Conservation (phyloP, 2,888 invertebrate genomes). For the Andricus quercusramuli region DNA sequence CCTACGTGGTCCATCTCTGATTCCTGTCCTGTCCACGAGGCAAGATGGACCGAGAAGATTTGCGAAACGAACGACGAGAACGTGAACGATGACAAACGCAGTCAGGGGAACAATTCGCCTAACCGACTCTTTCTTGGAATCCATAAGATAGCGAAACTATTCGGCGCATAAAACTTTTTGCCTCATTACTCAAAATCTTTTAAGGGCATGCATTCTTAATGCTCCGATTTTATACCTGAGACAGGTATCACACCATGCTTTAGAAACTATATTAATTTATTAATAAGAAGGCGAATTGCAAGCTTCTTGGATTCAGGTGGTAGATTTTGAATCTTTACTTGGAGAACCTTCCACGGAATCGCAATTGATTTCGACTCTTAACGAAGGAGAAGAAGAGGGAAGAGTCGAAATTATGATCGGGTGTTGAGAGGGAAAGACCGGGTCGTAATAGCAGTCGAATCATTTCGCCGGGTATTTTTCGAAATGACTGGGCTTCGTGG, state of each 20-base stretch:
- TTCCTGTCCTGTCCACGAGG: slow-evolving; percentile 49
- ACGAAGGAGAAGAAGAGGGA: slow-evolving; percentile 41
- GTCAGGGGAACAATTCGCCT: slow-evolving; percentile 24
- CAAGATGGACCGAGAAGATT: slow-evolving; percentile 64
- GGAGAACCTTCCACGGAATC: slow-evolving; percentile 14
- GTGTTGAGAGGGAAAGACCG: slow-evolving; percentile 52
- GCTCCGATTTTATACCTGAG: neutral
- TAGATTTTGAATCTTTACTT: slow-evolving; percentile 1
- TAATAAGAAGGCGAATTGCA: neutral
- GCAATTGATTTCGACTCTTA: slow-evolving; percentile 36
- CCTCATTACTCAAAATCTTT: neutral
- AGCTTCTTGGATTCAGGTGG: slow-evolving; percentile 2
- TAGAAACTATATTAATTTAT: neutral
- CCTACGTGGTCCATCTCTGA: slow-evolving; percentile 39
- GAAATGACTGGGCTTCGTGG: slow-evolving; percentile 67
- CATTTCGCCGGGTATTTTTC: slow-evolving; percentile 71
- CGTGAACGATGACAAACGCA: slow-evolving; percentile 56
- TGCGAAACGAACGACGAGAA: slow-evolving; percentile 52
- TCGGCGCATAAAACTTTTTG: neutral
- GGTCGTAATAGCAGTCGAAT: slow-evolving; percentile 69
- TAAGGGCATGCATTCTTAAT: neutral
- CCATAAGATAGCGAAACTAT: neutral
- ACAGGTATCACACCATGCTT: neutral
- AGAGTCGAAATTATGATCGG: slow-evolving; percentile 40
- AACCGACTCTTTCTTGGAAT: slow-evolving; percentile 15